Evolutionary conservation across 2,113 vertebrate species (phyloP), one percentile per base, ranked within the genome.

Genomic region (Aegithalos caudatus): DNA sequence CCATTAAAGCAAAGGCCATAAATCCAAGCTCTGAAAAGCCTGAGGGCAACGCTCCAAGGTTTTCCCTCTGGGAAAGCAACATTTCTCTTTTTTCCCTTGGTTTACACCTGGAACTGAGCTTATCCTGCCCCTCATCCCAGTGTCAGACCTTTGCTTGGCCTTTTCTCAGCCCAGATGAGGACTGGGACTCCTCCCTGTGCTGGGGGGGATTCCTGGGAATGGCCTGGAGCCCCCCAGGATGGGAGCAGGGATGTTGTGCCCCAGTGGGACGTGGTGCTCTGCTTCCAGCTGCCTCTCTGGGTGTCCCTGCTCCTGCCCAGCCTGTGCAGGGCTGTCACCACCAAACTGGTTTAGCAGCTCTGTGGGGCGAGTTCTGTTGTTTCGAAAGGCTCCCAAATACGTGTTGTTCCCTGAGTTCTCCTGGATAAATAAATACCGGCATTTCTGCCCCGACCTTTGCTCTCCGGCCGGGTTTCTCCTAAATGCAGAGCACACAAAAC

Each of bases 341-440:
- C 95, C 93, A 92, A 97, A 97, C 97, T 92, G 96, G 96, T 97
- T 97, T 87, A 91, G 96, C 97, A 97, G 95, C 95, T 95, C 95
- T 23, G 92, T 1, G 15, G 95, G 93, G 88, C 37, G 74, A 92
- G 93, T 86, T 72, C 5, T 45, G 92, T 16, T 66, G 64, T 96
- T 95, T 96, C 69, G 42, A 97, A 97, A 96, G 95, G 92, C 84
- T 97, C 95, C 95, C 91, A 72, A 96, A 96, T 64, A 76, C 88
- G 16, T 71, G 92, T 92, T 95, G 95, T 19, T 80, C 33, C 0
- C 82, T 7, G 60, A 94, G 91, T 61, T 83, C 95, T 88, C 93
- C 88, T 96, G 92, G 69, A 96, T 90, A 97, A 97, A 97, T 64
- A 97, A 97, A 97, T 72, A 93, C 80, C 76, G 25, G 90, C 95